phyloP scores from a whole-genome alignment of 2,113 vertebrate genomes.

The Peromyscus leucopus region DNA sequence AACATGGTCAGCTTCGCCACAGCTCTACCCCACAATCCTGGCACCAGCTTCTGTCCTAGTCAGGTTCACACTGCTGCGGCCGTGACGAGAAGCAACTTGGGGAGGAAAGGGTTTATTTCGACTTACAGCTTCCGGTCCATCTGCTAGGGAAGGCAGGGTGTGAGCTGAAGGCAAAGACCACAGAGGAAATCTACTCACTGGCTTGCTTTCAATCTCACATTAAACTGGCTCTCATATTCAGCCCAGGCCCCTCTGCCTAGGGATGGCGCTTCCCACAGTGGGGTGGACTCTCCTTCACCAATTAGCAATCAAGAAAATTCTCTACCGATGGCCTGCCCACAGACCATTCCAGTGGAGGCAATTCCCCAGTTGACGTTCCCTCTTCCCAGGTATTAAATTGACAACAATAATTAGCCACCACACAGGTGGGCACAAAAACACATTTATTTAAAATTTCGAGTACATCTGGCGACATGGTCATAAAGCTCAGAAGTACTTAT shows the following conservation, averaged over 20 bases:
- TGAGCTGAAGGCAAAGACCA: no score
- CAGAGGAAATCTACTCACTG: not conserved
- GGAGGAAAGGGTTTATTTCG: not conserved
- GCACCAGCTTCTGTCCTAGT: not conserved
- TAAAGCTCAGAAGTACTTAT: not conserved
- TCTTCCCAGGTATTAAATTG: not conserved
- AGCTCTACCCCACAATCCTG: not conserved
- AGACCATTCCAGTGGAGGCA: no score
- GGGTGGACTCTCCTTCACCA: no score
- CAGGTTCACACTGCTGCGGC: not conserved
- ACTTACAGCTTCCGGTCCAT: not conserved
- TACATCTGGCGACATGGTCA: not conserved
- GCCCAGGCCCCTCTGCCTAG: not conserved
- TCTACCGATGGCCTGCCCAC: not conserved
- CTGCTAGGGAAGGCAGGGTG: not conserved
- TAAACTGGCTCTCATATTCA: not conserved
- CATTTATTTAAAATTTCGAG: not conserved
- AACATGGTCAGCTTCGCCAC: not conserved
- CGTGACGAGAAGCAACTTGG: no score
- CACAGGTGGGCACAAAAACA: not conserved
- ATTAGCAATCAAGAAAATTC: not conserved
- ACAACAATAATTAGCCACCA: no score
- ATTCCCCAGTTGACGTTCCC: not conserved
- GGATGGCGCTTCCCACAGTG: not conserved
- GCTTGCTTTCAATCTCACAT: not conserved